Evolutionary conservation across 2,113 vertebrate species (phyloP).

Genomic region (Nanger granti): DNA sequence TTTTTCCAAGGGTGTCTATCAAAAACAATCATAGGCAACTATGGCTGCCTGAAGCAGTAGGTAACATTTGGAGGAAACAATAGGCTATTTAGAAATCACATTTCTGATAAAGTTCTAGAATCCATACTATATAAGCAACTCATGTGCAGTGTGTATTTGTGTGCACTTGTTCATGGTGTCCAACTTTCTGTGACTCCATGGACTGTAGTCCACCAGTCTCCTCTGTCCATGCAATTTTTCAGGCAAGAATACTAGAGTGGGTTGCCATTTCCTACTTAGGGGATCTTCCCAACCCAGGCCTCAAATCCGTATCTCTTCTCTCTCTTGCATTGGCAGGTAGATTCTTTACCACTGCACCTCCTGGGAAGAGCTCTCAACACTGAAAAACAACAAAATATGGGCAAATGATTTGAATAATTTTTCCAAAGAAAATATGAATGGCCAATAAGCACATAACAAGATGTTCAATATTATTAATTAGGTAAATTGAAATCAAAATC

Average conservation of each 20-base stretch:
- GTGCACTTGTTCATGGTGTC: not conserved
- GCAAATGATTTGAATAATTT: not conserved
- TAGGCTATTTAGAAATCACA: not conserved
- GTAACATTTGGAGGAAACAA: not conserved
- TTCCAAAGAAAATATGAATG: not conserved
- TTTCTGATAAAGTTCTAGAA: not conserved
- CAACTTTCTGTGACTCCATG: not conserved
- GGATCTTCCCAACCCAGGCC: not conserved
- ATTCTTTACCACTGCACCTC: not conserved
- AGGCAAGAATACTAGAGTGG: not conserved
- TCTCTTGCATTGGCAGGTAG: not conserved
- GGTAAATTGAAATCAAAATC: not conserved
- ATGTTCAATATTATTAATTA: not conserved
- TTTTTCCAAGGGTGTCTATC: not conserved
- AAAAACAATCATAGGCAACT: not conserved
- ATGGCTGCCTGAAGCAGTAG: not conserved
- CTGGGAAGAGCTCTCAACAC: not conserved
- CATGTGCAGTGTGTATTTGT: not conserved
- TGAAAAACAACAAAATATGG: not conserved
- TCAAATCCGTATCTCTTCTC: not conserved
- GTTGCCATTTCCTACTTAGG: not conserved
- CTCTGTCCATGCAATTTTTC: not conserved
- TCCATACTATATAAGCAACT: not conserved
- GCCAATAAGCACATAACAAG: not conserved
- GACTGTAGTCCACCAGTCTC: not conserved